Percentiles rank a stretch among this genome's conserved stretches.
Evolutionary conservation across 1,140 invertebrate genomes (phyloP).

Genomic region (Lineus longissimus): DNA sequence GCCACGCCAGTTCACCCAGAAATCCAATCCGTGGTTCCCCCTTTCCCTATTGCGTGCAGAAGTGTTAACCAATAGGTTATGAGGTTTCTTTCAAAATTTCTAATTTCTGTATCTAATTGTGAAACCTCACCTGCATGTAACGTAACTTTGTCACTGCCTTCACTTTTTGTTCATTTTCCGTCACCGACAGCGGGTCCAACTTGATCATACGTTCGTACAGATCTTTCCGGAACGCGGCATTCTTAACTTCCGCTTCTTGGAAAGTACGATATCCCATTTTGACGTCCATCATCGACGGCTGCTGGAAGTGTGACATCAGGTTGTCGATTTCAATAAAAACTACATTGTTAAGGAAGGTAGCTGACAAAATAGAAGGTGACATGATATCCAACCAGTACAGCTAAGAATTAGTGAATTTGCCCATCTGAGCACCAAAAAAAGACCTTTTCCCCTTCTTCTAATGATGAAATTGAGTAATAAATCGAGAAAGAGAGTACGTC

Average conservation of each 20-base stretch:
- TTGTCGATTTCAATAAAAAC: conserved; percentile 87
- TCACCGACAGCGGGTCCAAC: conserved; percentile 84
- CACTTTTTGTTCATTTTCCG: conserved; percentile 79
- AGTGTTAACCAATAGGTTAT: neutral
- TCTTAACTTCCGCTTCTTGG: conserved; percentile 87
- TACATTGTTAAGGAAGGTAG: conserved; percentile 16
- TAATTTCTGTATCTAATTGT: neutral
- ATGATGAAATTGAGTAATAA: conserved; percentile 20
- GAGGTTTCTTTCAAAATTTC: neutral
- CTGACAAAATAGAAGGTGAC: no score
- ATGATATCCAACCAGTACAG: no score
- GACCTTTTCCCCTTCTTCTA: neutral
- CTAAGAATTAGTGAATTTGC: no score
- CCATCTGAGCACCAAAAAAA: no score
- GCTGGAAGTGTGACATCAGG: conserved; percentile 82
- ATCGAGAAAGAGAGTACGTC: no score
- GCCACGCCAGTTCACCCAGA: no score
- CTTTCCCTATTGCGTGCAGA: neutral
- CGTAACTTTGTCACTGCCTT: conserved; percentile 92
- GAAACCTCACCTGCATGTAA: conserved; percentile 84
- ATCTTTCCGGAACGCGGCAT: conserved; percentile 63
- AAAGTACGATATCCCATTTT: conserved; percentile 87
- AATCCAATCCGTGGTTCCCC: neutral
- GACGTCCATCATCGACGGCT: conserved; percentile 94
- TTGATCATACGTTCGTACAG: conserved; percentile 99